A percentile compares a stretch with the other conserved stretches of the same genome.
Conservation (phyloP, 1,140 invertebrate genomes). For the Conus betulinus region DNA sequence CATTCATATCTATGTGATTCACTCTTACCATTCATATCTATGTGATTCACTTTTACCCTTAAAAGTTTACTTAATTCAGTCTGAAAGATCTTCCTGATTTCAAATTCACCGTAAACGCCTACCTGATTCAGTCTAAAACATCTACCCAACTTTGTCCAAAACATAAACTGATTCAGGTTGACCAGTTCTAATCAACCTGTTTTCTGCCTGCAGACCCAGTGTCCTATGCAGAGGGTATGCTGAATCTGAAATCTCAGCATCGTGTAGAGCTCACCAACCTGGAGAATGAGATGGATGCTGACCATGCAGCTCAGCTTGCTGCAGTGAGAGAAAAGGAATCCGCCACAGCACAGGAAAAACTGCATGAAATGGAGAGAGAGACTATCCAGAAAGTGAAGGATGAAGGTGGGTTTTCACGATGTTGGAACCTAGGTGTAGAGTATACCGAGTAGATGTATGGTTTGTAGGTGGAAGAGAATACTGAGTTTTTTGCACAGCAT, state of each 20-base stretch:
- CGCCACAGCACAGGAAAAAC: constrained; percentile 56
- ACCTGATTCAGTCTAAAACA: too few species aligned
- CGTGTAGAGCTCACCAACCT: constrained; percentile 58
- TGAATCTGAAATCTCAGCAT: constrained; percentile 64
- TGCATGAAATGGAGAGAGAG: constrained; percentile 51
- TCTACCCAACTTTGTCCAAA: too few species aligned
- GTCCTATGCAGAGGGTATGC: constrained; percentile 54
- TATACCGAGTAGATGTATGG: too few species aligned
- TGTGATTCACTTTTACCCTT: too few species aligned
- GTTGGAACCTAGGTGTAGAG: too few species aligned
- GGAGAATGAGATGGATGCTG: constrained; percentile 68
- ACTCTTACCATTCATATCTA: too few species aligned
- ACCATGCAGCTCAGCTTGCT: constrained; percentile 60
- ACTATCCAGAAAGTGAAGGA: constrained; percentile 58
- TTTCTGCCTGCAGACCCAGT: constrained; percentile 60
- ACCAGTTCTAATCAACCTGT: not conserved
- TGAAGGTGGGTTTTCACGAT: constrained; percentile 40
- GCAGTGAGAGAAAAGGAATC: constrained; percentile 50
- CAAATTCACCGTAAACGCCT: too few species aligned
- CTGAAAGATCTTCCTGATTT: too few species aligned
- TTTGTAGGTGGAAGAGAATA: too few species aligned
- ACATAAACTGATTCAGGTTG: too few species aligned
- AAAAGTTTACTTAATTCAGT: too few species aligned
- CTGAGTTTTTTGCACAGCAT: not conserved
- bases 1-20: too few species aligned